phyloP scores from a whole-genome alignment of 2,797 vertebrate genomes.

The Scarus forsteni region DNA sequence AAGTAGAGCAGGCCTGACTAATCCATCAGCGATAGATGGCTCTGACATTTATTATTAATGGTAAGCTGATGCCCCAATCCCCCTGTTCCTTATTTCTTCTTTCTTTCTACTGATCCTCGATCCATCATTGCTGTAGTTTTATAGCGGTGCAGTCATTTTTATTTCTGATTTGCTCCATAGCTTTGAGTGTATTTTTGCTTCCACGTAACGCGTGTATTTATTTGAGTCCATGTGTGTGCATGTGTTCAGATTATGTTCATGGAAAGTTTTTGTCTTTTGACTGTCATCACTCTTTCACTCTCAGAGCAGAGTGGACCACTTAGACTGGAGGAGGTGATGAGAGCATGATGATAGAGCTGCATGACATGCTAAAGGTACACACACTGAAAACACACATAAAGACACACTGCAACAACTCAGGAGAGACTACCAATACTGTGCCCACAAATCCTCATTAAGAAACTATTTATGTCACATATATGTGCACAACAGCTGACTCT shows the following conservation, averaged over 20 bases:
- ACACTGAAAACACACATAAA: background rate
- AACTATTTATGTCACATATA: background rate
- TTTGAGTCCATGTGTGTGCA: conserved; percentile 7
- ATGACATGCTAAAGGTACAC: conserved; percentile 3
- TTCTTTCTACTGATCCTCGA: conserved; percentile 47
- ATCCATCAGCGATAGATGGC: conserved; percentile 79
- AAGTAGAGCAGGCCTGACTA: conserved; percentile 79
- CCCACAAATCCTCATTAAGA: conserved; percentile 16
- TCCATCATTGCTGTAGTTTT: conserved; percentile 52
- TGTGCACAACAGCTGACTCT: conserved; percentile 15
- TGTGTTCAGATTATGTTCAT: conserved; percentile 19
- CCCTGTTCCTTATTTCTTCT: conserved; percentile 60
- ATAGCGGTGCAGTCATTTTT: conserved; percentile 26
- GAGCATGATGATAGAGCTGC: conserved; percentile 53
- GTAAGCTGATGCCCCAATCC: conserved; percentile 78
- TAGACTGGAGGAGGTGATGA: conserved; percentile 51
- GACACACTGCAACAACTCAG: conserved; percentile 14
- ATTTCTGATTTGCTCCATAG: conserved; percentile 10
- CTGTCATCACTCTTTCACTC: conserved; percentile 59
- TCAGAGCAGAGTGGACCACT: conserved; percentile 54
- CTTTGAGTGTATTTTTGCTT: background rate
- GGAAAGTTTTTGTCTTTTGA: conserved; percentile 44
- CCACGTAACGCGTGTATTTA: conserved; percentile 3
- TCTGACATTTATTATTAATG: conserved; percentile 85
- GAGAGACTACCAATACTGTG: background rate